phyloP scores from a whole-genome alignment of 92 coral and sea anemone species.

The Zoanthus sociatus region DNA sequence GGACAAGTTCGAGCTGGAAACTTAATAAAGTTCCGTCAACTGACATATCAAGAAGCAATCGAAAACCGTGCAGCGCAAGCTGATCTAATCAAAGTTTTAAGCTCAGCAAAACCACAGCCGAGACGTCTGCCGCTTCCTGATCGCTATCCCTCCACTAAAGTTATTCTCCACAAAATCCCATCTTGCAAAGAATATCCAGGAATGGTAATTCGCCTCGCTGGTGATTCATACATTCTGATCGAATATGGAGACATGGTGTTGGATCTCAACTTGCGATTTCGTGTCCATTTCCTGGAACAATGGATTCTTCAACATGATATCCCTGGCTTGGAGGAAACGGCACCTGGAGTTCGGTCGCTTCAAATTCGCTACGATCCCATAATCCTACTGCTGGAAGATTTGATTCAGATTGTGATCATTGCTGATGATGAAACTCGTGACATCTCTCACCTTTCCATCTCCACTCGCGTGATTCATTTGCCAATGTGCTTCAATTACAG shows the following conservation, averaged over 20 bases:
- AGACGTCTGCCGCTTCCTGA: neutral
- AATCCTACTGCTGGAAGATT: slow-evolving; percentile 51
- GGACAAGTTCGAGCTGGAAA: slow-evolving; percentile 68
- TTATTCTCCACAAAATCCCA: slow-evolving; percentile 56
- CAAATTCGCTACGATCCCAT: slow-evolving; percentile 67
- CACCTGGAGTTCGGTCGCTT: slow-evolving; percentile 77
- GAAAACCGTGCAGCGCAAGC: slow-evolving; percentile 53
- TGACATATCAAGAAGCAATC: slow-evolving; percentile 65
- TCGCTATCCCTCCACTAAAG: slow-evolving; percentile 45
- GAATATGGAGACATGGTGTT: slow-evolving; percentile 75
- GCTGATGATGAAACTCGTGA: slow-evolving; percentile 56
- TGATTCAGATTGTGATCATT: slow-evolving; percentile 48
- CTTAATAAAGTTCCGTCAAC: slow-evolving; percentile 57
- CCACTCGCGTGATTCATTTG: slow-evolving; percentile 60
- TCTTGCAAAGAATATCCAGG: slow-evolving; percentile 53
- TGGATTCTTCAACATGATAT: slow-evolving; percentile 48
- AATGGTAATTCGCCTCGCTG: slow-evolving; percentile 67
- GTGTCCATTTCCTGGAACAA: slow-evolving; percentile 69
- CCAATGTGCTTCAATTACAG: slow-evolving; percentile 81
- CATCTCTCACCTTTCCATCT: slow-evolving; percentile 54
- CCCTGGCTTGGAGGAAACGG: slow-evolving; percentile 72
- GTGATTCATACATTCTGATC: slow-evolving; percentile 64
- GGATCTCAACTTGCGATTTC: slow-evolving; percentile 71
- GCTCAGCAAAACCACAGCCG: neutral
- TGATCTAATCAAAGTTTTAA: slow-evolving; percentile 45